Evolutionary conservation across 2,888 invertebrate genomes (phyloP), one percentile per base, ranked within the genome.

Genomic region (Andrena bicolor): DNA sequence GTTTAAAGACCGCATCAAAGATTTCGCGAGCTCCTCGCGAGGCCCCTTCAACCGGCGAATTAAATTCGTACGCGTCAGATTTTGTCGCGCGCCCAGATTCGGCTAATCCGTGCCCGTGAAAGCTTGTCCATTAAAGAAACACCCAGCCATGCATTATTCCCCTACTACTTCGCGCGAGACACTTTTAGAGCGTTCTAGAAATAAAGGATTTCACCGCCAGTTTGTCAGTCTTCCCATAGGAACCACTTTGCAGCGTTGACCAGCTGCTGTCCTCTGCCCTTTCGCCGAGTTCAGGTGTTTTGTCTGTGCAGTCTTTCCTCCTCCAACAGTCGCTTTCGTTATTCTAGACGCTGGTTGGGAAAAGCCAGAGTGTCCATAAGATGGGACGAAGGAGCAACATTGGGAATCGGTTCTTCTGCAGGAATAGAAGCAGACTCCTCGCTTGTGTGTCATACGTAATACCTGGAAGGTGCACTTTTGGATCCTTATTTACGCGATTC

Each of bases 401-500:
- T 63, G 63, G 16, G 23, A 10, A 64, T 69, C 32, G 32, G 13
- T 35, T 78, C 61, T 41, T 41, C 61, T 51, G 28, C 23, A 26
- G 76, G 41, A 69, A 68, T 71, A 60, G 75, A 85, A 51, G 41
- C 30, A 68, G 30, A 8, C 60, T 63, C 41, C 23, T 48, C 20
- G 23, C 10, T 16, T 41, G 41, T 51, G 32, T n/a, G 51, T 26
- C 26, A 23, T 35, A 26, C 53, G 30, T n/a, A 30, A 56, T 35
- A 30, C 20, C 49, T 51, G n/a, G 26, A 28, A 4, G 56, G 16
- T 66, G 64, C 74, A 66, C 65, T 35, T 32, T 41, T 16, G 74
- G 64, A 88, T 86, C 83, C 81, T 84, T 84, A 83, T 85, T 88
- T 87, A 79, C 85, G 75, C 80, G 84, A 79, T 71, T 75, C 78